These are phyloP conservation scores for Halictus quadricinctus DNA, from an alignment of 2,888 invertebrate genomes.

Conservation along the genomic window DNA sequence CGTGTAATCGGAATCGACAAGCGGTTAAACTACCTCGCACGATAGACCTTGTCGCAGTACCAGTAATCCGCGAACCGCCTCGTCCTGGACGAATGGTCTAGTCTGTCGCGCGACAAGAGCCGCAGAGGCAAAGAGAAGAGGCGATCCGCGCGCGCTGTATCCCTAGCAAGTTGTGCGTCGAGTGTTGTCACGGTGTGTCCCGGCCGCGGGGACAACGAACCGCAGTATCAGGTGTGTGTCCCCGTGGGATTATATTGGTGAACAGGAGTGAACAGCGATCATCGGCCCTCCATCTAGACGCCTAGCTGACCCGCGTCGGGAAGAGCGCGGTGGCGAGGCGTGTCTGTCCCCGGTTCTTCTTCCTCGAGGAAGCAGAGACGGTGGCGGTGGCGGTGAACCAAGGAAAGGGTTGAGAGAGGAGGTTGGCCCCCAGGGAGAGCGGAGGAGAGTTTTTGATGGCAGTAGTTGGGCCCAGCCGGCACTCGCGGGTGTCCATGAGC, in stretches of 20 bases:
- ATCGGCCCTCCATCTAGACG: background rate
- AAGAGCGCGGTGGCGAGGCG: constrained; percentile 14
- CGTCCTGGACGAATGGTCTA: constrained; percentile 14
- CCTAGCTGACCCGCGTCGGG: background rate
- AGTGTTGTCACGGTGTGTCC: constrained; percentile 17
- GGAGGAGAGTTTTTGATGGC: constrained; percentile 85
- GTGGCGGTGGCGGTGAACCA: constrained; percentile 55
- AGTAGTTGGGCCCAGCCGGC: constrained; percentile 94
- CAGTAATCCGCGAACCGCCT: background rate
- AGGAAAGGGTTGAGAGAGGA: constrained; percentile 53
- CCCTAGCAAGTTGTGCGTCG: background rate
- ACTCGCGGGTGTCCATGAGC: constrained; percentile 95
- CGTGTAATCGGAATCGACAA: background rate
- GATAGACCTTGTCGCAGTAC: background rate
- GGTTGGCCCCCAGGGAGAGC: constrained; percentile 57
- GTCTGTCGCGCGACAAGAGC: background rate
- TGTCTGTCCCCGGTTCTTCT: constrained; percentile 22
- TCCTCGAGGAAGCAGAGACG: constrained; percentile 41
- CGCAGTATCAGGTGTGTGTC: constrained; percentile 6
- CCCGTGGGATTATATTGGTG: constrained; percentile 23
- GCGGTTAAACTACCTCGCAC: background rate
- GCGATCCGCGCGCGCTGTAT: constrained; percentile 27
- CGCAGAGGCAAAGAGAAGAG: background rate
- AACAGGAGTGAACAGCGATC: constrained; percentile 28
- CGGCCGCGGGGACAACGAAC: background rate